Conservation (phyloP, 2,888 invertebrate genomes). For the Sinelater perroti region DNA sequence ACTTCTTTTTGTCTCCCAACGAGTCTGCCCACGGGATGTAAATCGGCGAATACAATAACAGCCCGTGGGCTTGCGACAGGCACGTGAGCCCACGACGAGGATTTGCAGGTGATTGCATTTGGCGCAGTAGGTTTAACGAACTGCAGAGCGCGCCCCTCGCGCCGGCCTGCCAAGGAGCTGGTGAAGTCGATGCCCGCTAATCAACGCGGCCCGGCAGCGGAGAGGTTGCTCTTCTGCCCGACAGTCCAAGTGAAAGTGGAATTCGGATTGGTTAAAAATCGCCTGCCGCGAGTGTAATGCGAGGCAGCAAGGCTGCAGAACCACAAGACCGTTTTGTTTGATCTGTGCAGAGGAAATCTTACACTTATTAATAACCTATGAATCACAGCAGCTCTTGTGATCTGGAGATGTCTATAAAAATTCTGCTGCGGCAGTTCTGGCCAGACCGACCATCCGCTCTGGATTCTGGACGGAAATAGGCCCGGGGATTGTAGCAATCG, state of each 20-base stretch:
- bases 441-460: conserved; percentile 1
- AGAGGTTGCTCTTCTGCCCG: no score
- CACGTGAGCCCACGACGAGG: conserved; percentile 5
- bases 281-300: conserved; percentile 10
- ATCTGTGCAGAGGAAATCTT: no score
- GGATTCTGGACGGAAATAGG: not conserved
- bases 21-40: no score
- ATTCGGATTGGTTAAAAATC: no score
- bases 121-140: conserved; percentile 12
- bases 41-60: no score
- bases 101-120: conserved; percentile 22
- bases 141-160: no score
- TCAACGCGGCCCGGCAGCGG: no score
- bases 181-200: no score
- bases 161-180: no score
- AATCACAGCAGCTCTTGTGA: conserved; percentile 5
- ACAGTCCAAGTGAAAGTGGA: no score
- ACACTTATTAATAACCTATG: conserved; percentile 4
- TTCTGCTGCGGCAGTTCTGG: not conserved
- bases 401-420: conserved; percentile 8
- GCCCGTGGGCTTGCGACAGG: conserved; percentile 8
- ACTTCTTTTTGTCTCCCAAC: no score
- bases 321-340: not conserved
- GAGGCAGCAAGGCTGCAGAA: conserved; percentile 6
- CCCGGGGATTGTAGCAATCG: not conserved